Conservation (phyloP, 2,888 invertebrate species). For the Polydrusus pterygomalis region DNA sequence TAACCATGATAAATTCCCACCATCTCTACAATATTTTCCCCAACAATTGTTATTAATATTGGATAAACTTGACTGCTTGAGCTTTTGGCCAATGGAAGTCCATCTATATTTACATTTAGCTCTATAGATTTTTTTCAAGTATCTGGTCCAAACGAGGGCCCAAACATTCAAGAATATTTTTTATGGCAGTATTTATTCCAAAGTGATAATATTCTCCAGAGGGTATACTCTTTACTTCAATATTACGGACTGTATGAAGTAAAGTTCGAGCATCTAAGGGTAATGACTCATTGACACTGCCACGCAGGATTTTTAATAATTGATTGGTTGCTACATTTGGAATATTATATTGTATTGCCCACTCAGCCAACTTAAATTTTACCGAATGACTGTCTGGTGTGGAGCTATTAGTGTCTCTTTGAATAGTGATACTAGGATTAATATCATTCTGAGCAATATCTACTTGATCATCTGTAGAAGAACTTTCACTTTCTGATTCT, state of each 20-base stretch:
- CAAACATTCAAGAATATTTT: constrained; percentile 25
- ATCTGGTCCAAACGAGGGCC: no score
- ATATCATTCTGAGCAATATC: no score
- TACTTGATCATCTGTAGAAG: no score
- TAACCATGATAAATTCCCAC: no score
- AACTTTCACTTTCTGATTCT: no score
- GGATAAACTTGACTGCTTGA: constrained; percentile 16
- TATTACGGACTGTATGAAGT: background rate
- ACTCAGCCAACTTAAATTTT: background rate
- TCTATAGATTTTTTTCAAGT: constrained; percentile 3
- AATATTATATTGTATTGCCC: constrained; percentile 2
- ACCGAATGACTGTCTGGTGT: background rate
- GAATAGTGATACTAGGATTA: no score
- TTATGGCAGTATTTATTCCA: background rate
- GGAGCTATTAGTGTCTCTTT: no score
- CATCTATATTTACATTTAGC: constrained; percentile 12
- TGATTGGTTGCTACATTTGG: background rate
- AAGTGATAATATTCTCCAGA: constrained; percentile 45
- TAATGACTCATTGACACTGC: background rate
- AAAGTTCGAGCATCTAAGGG: background rate
- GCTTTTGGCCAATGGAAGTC: constrained; percentile 6
- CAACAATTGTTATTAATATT: constrained; percentile 16
- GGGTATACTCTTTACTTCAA: constrained; percentile 8
- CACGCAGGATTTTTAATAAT: background rate
- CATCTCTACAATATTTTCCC: constrained; percentile 15